Base-by-base conservation (phyloP, 1,140 invertebrate genomes). In the Penaeus vannamei region DNA sequence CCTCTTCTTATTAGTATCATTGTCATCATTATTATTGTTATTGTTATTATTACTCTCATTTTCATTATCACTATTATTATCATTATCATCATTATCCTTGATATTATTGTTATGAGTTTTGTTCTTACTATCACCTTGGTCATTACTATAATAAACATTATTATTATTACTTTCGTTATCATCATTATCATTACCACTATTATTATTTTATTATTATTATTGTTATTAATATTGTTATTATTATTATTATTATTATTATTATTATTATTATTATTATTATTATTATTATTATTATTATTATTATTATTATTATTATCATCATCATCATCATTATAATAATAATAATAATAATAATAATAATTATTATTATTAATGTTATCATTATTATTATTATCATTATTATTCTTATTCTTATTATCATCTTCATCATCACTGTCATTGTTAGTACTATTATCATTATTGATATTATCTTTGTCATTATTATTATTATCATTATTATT, bases 211-310 rank as follows among this genome's bases (percentile, higher is more conserved):
- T 22, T 42, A 1, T 42, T 26, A 79, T 3, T 79, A 79, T 22
- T 42, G 32, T 42, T 79, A 80, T 22, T 32, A 42, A 3, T 80
- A 26, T 22, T 42, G 36, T 22, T 42, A 2, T 20, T 80, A 80
- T 22, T 80, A 80, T 42, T 80, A 80, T 22, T 80, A 80, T 22
- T 42, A 80, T 22, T 20, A 42, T 42, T 42, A 80, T 22, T 80
- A 32, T 22, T 42, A 80, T 22, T 80, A 80, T 42, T 80, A 80
- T 22, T 42, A 32, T 22, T 80, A 80, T 22, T 42, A 80, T 22
- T 42, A 80, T 42, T 80, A 80, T 22, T 32, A 42, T 22, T 80
- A 42, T 22, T 80, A 32, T 2, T 42, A 80, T 22, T 80, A 42
- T 2, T 80, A 80, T 22, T 3, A 80, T 22, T 80, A 80, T 22